Evolutionary conservation across 2,113 vertebrate species (phyloP), one percentile per base, ranked within the genome.

Genomic region (Lethenteron camtschaticum): DNA sequence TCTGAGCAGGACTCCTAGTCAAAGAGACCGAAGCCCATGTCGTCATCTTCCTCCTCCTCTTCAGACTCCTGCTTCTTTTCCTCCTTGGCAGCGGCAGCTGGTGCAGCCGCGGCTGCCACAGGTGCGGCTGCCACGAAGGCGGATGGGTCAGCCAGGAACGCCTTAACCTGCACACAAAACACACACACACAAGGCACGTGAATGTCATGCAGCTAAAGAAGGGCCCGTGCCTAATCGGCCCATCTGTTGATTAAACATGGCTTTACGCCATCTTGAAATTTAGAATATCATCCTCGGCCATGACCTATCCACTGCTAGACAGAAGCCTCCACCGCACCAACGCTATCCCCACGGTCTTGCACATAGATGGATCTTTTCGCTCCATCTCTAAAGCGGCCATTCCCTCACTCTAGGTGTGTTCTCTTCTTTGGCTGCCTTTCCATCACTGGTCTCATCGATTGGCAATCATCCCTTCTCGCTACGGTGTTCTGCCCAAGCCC

Each of bases 1-100:
- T 11, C 63, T 16, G 63, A 24, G n/a, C 59, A 66, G n/a, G 8
- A 66, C 24, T n/a, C 63, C 24, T 66, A 66, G 63, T 66, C 63
- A 66, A 66, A 66, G 10, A 66, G 63, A 9, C 63, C 63, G 24
- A 66, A 66, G 3, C 63, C 63, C 63, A 66, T 66, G 63, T 66
- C 63, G 24, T 66, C 63, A 11, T 66, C 63, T 16, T n/a, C n/a
- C 63, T 66, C 63, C 24, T 66, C 63, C n/a, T n/a, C n/a, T 24
- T 66, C 63, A n/a, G n/a, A n/a, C 24, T 66, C 63, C 10, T 16
- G 41, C 41, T 41, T 24, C 63, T 66, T 66, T 2, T n/a, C 63
- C 24, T n/a, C n/a, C 9, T n/a, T n/a, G 10, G 63, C 63, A 16
- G n/a, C 63, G 11, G 63, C 24, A 24, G 63, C n/a, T n/a, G 63